Percentiles rank a stretch among this genome's conserved stretches.
Conservation (phyloP, 2,113 vertebrate species). For the Turdus rufiventris region DNA sequence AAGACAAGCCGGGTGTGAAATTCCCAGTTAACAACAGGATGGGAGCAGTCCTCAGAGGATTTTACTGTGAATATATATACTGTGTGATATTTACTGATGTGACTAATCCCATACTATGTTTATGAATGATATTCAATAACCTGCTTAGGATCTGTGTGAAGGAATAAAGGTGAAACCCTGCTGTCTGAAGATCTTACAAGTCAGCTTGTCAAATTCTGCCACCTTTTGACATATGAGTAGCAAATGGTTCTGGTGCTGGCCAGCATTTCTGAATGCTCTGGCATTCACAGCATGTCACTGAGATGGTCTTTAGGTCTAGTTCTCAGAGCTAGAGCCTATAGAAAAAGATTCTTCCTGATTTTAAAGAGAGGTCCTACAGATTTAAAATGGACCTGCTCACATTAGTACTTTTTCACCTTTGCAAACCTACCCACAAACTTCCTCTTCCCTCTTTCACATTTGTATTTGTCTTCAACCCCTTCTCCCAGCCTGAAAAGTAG, state of each 20-base stretch:
- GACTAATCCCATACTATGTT: slow-evolving; percentile 30
- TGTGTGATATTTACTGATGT: neutral
- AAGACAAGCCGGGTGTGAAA: slow-evolving; percentile 43
- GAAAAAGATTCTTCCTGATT: neutral
- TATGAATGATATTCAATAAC: slow-evolving; percentile 28
- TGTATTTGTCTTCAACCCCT: neutral
- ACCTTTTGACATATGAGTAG: slow-evolving; percentile 51
- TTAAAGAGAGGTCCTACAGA: neutral
- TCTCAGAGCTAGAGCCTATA: neutral
- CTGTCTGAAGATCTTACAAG: slow-evolving; percentile 1
- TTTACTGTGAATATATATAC: neutral
- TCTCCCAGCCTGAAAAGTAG: neutral
- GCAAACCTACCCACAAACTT: neutral
- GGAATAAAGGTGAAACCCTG: slow-evolving; percentile 36
- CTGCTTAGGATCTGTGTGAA: neutral
- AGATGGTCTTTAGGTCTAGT: neutral
- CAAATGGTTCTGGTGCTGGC: slow-evolving; percentile 18
- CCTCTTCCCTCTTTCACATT: neutral
- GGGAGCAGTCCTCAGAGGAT: slow-evolving; percentile 15
- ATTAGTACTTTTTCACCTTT: neutral
- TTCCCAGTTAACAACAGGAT: slow-evolving; percentile 31
- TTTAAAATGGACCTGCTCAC: neutral
- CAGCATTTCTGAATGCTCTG: neutral
- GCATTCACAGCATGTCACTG: neutral
- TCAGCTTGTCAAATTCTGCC: slow-evolving; percentile 60